phyloP scores from a whole-genome alignment of 2,797 vertebrate genomes.

The Lates japonicus region DNA sequence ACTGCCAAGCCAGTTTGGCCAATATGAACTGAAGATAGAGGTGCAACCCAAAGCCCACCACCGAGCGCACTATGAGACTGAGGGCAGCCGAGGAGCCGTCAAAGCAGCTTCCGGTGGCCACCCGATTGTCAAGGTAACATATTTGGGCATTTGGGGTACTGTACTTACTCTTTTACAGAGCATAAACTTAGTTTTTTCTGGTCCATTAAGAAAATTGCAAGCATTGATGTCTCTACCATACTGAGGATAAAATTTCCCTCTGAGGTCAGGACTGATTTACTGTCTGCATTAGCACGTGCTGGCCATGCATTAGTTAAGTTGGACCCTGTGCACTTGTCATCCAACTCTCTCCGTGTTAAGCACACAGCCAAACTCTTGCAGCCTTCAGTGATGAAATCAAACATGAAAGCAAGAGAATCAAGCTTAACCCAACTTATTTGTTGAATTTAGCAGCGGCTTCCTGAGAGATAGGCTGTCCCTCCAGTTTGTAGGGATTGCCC shows the following conservation, averaged over 20 bases:
- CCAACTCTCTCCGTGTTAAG: slow-evolving; percentile 25
- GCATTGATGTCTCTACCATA: slow-evolving; percentile 8
- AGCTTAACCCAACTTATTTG: neutral
- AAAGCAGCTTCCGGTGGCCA: slow-evolving; percentile 97
- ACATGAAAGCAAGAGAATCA: slow-evolving; percentile 31
- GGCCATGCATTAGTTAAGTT: slow-evolving; percentile 34
- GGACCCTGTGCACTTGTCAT: slow-evolving; percentile 10
- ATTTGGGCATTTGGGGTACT: slow-evolving; percentile 17
- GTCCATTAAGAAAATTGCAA: slow-evolving; percentile 9
- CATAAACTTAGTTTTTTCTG: neutral
- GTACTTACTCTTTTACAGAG: neutral
- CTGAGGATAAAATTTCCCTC: slow-evolving; percentile 33
- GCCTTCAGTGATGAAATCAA: slow-evolving; percentile 38
- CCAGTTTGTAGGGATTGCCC: neutral
- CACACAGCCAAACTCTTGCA: slow-evolving; percentile 18
- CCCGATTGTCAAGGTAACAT: slow-evolving; percentile 96
- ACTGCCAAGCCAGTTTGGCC: slow-evolving; percentile 94
- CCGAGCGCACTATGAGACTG: slow-evolving; percentile 98
- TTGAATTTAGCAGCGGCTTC: slow-evolving; percentile 2
- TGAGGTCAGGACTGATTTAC: slow-evolving; percentile 37
- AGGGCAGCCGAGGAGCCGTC: slow-evolving; percentile 97
- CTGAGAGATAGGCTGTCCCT: neutral
- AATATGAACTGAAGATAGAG: slow-evolving; percentile 97
- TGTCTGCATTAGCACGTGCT: slow-evolving; percentile 30
- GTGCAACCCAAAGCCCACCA: slow-evolving; percentile 99